Percentiles rank a stretch among this genome's conserved stretches.
Evolutionary conservation across 1,140 invertebrate species (phyloP).

Genomic region (Drosophila elegans): DNA sequence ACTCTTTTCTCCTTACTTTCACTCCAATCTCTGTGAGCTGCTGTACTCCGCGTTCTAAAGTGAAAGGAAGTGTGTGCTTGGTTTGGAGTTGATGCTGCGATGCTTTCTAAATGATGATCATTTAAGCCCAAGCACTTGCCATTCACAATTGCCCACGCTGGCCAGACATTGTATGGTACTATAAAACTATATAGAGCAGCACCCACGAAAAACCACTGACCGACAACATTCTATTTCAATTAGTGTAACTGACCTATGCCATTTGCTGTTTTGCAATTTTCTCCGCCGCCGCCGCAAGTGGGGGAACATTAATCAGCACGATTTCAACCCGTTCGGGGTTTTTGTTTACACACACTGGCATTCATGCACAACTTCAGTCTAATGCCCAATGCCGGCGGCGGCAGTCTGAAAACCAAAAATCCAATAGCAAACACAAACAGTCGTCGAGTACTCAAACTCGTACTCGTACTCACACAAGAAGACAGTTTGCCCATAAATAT

Average conservation of each 20-base stretch:
- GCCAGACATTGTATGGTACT: conserved; percentile 4
- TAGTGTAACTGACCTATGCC: conserved; percentile 80
- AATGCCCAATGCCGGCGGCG: conserved; percentile 17
- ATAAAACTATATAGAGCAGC: conserved; percentile 29
- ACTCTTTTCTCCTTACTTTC: conserved; percentile 50
- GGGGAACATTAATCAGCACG: conserved; percentile 74
- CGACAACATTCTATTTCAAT: conserved; percentile 78
- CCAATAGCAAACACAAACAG: conserved; percentile 40
- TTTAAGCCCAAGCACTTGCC: conserved; percentile 29
- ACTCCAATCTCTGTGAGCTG: conserved; percentile 20
- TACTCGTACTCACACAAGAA: conserved; percentile 15
- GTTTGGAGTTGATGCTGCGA: conserved; percentile 21
- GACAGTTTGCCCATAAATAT: conserved; percentile 55
- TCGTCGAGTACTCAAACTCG: conserved; percentile 9
- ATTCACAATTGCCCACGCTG: conserved; percentile 47
- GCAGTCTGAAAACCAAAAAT: conserved; percentile 17
- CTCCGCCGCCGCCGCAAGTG: conserved; percentile 7
- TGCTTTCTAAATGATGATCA: conserved; percentile 68
- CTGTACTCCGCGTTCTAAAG: conserved; percentile 63
- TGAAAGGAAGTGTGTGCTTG: conserved; percentile 56
- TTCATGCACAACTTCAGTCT: conserved; percentile 43
- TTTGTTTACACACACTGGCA: conserved; percentile 41
- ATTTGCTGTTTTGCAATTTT: conserved; percentile 47
- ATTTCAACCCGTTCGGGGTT: conserved; percentile 50
- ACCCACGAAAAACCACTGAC: conserved; percentile 43